Conservation (phyloP, 2,113 vertebrate genomes). For the Crocuta crocuta region DNA sequence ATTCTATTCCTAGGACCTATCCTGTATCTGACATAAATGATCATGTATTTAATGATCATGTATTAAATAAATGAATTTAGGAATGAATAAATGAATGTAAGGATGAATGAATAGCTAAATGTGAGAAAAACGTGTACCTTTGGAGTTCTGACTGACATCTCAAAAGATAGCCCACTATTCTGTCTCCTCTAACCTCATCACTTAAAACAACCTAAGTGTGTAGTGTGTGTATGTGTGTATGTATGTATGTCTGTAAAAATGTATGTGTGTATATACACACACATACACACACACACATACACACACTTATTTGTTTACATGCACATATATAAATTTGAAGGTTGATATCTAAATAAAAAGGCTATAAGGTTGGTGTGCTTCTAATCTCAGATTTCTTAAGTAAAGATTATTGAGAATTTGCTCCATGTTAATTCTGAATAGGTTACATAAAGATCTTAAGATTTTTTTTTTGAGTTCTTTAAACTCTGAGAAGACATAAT, state of each 20-base stretch:
- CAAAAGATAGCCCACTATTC: neutral
- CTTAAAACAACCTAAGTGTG: neutral
- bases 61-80: neutral
- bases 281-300: neutral
- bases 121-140: neutral
- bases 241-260: neutral
- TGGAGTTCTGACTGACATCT: neutral
- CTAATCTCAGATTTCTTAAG: neutral
- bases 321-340: neutral
- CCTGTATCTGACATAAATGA: neutral
- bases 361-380: neutral
- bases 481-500: neutral
- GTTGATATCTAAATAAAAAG: neutral
- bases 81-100: neutral
- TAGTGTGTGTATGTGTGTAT: neutral
- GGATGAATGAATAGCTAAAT: neutral
- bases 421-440: neutral
- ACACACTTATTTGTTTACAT: neutral
- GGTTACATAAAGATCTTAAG: neutral
- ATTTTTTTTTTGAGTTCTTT: neutral
- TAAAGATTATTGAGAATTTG: neutral
- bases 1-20: neutral
- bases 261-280: neutral
- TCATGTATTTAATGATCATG: neutral
- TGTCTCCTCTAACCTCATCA: neutral